Conservation (phyloP, 2,888 invertebrate species). For the Seira sanloemensis region DNA sequence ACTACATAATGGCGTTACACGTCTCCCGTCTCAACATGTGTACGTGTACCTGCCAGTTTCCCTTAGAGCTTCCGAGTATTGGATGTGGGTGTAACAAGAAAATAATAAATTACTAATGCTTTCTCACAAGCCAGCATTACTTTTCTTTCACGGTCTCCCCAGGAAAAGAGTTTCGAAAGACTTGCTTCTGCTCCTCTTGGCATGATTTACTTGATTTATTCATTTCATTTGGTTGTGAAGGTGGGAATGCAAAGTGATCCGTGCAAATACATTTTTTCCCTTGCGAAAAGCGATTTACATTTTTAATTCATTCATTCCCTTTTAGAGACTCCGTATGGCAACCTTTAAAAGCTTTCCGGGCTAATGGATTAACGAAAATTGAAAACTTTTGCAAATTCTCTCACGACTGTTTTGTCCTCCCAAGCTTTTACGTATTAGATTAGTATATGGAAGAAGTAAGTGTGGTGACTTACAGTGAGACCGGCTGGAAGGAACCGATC, state of each 20-base stretch:
- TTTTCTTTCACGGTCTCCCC: neutral
- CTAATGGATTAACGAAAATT: neutral
- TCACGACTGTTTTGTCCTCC: no score
- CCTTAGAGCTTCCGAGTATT: no score
- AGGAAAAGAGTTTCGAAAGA: no score
- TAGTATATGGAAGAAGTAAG: neutral
- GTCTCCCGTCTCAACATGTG: no score
- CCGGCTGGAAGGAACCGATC: constrained; percentile 93
- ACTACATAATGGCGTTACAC: no score
- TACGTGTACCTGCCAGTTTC: no score
- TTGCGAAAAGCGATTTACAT: neutral
- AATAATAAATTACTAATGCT: neutral
- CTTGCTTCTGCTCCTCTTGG: neutral
- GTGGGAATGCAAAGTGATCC: neutral
- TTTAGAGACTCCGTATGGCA: no score
- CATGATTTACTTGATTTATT: neutral
- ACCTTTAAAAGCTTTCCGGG: neutral
- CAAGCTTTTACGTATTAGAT: neutral
- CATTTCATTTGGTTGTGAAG: neutral
- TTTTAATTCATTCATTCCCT: neutral
- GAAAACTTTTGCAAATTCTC: no score
- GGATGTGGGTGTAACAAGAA: no score
- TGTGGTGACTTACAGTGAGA: constrained; percentile 82
- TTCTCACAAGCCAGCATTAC: neutral
- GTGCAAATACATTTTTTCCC: neutral